Conservation (phyloP, 37 sponge, comb jelly and placozoan genomes). For the Eunapius fragilis region DNA sequence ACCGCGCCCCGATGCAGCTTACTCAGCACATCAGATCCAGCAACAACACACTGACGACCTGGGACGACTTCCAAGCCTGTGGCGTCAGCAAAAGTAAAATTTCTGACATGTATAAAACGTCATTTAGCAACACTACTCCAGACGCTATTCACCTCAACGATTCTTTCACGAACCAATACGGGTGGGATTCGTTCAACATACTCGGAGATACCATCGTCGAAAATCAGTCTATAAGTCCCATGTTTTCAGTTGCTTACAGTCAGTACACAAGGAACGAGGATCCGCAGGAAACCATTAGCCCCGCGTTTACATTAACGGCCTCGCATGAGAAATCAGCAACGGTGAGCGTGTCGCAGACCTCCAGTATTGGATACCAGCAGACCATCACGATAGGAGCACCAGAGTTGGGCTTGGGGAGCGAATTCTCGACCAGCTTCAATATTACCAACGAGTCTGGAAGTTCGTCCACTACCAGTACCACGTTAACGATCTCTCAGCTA, state of each 20-base stretch:
- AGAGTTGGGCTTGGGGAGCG: conserved; percentile 5
- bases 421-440: conserved; percentile 1
- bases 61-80: not conserved
- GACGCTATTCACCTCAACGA: not conserved
- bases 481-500: not conserved
- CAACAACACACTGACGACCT: not conserved
- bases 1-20: not conserved
- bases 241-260: not conserved
- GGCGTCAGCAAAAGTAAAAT: not conserved
- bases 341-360: conserved; percentile 9
- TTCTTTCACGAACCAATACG: not conserved
- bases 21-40: not conserved
- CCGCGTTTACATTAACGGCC: not conserved
- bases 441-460: conserved; percentile 2
- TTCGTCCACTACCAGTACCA: conserved; percentile 10
- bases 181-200: not conserved
- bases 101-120: not conserved
- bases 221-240: not conserved
- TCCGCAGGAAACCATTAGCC: not conserved
- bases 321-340: conserved; percentile 11
- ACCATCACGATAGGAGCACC: conserved; percentile 10
- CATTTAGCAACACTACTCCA: not conserved
- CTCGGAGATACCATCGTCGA: not conserved
- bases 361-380: not conserved
- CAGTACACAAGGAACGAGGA: not conserved